These are phyloP conservation scores for Premnoplex brunnescens DNA, from an alignment of 2,797 vertebrate species.

Conservation along the genomic window DNA sequence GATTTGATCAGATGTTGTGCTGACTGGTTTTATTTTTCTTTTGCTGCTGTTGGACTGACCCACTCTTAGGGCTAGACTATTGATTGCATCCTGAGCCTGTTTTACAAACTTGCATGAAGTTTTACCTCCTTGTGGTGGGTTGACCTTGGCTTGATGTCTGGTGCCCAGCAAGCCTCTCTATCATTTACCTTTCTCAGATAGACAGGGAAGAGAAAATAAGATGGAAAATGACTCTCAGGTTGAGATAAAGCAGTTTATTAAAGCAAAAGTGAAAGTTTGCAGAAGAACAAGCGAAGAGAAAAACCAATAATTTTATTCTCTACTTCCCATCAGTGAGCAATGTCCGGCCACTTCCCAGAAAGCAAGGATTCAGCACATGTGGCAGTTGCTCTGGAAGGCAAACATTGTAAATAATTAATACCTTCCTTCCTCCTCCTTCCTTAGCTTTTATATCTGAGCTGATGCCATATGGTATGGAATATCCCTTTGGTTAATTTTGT, in stretches of 20 bases:
- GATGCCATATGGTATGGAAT: background rate
- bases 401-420: background rate
- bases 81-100: background rate
- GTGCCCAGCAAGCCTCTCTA: background rate
- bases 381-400: background rate
- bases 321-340: background rate
- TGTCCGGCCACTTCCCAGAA: background rate
- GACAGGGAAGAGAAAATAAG: background rate
- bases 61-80: background rate
- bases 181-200: background rate
- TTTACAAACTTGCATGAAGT: background rate
- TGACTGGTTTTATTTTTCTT: background rate
- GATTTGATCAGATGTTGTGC: background rate
- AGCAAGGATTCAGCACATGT: background rate
- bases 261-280: background rate
- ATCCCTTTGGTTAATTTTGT: background rate
- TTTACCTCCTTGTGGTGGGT: background rate
- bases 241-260: background rate
- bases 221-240: background rate
- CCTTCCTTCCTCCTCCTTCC: background rate
- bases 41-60: background rate
- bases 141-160: too few relatives aligned
- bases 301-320: background rate
- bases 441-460: background rate
- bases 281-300: background rate